Percentiles rank a stretch among this genome's conserved stretches.
Conservation (phyloP, 92 coral and sea anemone genomes). For the Epizoanthus rinbou region DNA sequence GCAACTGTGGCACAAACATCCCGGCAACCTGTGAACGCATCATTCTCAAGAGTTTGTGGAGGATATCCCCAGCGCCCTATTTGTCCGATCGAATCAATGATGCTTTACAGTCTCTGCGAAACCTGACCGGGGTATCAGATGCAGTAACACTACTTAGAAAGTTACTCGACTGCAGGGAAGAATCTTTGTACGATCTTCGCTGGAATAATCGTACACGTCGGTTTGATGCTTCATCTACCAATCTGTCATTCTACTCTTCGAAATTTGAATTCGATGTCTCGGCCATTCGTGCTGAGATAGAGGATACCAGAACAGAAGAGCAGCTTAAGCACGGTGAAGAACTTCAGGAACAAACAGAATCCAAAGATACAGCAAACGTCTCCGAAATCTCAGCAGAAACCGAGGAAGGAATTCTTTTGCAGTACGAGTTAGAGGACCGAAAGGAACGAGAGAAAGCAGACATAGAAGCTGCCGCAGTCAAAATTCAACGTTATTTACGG, state of each 20-base stretch:
- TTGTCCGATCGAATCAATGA: conserved; percentile 57
- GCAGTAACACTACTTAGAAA: conserved; percentile 56
- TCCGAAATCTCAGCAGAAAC: conserved; percentile 25
- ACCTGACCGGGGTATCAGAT: conserved; percentile 53
- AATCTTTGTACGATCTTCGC: conserved; percentile 64
- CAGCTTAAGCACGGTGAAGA: neutral
- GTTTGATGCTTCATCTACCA: conserved; percentile 19
- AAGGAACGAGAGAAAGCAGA: conserved; percentile 32
- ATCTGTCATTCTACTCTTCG: conserved; percentile 40
- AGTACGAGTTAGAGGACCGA: neutral
- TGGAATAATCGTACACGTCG: conserved; percentile 56
- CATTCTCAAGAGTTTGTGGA: conserved; percentile 51
- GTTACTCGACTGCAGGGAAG: conserved; percentile 59
- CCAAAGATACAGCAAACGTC: neutral
- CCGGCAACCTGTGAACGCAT: conserved; percentile 47
- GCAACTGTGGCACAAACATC: conserved; percentile 84
- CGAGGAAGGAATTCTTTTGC: neutral
- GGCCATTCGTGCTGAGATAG: conserved; percentile 20
- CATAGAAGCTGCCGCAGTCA: conserved; percentile 33
- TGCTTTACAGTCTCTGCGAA: conserved; percentile 56
- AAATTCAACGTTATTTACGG: conserved; percentile 38
- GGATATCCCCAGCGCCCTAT: conserved; percentile 21
- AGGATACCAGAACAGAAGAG: neutral
- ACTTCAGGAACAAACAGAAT: neutral
- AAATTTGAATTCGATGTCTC: conserved; percentile 44